These are phyloP conservation scores for Drosophila melanosoma DNA, from an alignment of 2,888 invertebrate species.

Conservation along the genomic window DNA sequence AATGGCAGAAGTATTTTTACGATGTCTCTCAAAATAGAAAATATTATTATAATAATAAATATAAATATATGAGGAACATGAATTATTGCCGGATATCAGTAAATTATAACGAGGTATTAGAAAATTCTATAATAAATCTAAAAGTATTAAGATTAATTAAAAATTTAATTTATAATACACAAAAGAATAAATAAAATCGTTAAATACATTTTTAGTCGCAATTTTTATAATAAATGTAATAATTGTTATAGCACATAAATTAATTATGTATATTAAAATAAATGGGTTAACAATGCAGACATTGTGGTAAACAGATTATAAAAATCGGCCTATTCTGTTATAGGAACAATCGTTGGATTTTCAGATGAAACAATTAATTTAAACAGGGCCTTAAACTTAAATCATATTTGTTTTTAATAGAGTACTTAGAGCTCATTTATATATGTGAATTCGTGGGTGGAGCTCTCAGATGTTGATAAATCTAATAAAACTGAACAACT, in stretches of 20 bases:
- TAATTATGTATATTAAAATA: neutral
- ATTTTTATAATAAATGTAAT: neutral
- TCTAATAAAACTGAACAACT: conserved; percentile 26
- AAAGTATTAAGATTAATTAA: neutral
- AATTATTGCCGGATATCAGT: neutral
- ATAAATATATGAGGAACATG: neutral
- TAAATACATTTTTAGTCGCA: neutral
- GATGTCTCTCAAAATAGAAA: conserved; percentile 1
- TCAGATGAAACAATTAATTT: neutral
- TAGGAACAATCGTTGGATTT: neutral
- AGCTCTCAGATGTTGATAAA: conserved; percentile 17
- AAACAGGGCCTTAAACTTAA: neutral
- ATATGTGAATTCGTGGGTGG: neutral
- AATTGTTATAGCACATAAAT: neutral
- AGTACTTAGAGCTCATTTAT: neutral
- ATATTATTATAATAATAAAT: conserved; percentile 6
- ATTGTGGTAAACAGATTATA: neutral
- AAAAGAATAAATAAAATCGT: neutral
- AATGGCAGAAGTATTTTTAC: conserved; percentile 27
- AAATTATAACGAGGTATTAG: neutral
- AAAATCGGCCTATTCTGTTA: neutral
- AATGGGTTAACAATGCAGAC: neutral
- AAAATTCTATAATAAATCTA: neutral
- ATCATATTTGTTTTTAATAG: neutral
- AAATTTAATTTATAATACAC: neutral